Evolutionary conservation across 2,113 vertebrate genomes (phyloP), one percentile per base, ranked within the genome.

Genomic region (Scomber japonicus): DNA sequence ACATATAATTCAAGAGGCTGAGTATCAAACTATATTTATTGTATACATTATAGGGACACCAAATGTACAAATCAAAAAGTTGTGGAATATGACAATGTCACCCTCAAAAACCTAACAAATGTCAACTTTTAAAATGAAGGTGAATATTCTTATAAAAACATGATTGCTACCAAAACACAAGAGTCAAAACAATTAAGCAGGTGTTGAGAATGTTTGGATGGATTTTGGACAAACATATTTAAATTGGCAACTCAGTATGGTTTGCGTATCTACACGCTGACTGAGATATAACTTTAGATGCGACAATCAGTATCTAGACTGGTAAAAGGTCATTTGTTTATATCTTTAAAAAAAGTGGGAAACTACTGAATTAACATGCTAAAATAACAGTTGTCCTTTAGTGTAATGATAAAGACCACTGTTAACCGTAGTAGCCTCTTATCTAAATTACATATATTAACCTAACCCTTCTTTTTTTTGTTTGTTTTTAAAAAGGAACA

Each of bases 11-110:
- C 78, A 86, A 75, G 60, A 86, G 63, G 61, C 89, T 72, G 89
- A 87, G 90, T 93, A 95, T 87, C 94, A 92, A 92, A 94, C 94
- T 94, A 94, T 92, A 93, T 95, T 95, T 95, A 94, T 95, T 95
- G 95, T 88, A 76, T 93, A 93, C 91, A 93, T 75, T 91, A 95
- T 88, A 94, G 90, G 91, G 91, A 93, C 90, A 84, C 94, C 92
- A 90, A 80, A 88, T 84, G 69, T 90, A 91, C 82, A 89, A 83
- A 62, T 83, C 57, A 86, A 69, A 78, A 54, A 57, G 71, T 35
- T 15, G 11, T 24, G 71, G 30, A 61, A 62, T 31, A 72, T 68
- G 54, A 69, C 61, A 64, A 67, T 50, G 60, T 67, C 82, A 78
- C 69, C 71, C 30, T 68, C 62, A 62, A 74, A 27, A 78, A 69